These are phyloP conservation scores for Daphoenositta chrysoptera DNA, from an alignment of 2,113 vertebrate genomes.

Conservation along the genomic window DNA sequence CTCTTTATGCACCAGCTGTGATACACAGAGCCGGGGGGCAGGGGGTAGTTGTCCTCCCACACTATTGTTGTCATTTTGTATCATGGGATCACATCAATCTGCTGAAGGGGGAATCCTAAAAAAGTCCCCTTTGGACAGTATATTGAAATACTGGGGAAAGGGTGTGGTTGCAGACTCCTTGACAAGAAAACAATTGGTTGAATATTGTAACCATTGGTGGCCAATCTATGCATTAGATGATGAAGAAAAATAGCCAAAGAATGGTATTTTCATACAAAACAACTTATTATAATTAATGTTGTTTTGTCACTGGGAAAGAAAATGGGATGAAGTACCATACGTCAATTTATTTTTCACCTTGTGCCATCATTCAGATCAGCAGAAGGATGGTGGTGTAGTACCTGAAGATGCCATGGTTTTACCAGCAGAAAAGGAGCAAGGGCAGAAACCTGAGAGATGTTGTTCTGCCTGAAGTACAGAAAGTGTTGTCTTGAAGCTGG, in stretches of 20 bases:
- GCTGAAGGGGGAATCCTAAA: not conserved
- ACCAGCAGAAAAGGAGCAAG: not conserved
- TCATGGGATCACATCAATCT: no score
- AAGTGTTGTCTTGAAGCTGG: not conserved
- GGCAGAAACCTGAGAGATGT: not conserved
- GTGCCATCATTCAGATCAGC: not conserved
- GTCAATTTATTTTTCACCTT: not conserved
- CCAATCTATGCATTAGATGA: fast-evolving
- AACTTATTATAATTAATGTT: not conserved
- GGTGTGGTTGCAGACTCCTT: not conserved
- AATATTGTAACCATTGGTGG: not conserved
- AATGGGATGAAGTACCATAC: fast-evolving
- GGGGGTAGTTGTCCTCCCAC: no score
- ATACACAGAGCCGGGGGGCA: no score
- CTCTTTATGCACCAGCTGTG: no score
- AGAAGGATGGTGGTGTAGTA: not conserved
- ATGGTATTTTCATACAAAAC: not conserved
- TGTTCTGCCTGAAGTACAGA: not conserved
- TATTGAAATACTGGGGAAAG: not conserved
- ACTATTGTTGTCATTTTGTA: not conserved
- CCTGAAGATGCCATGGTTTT: not conserved
- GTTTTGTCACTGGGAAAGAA: not conserved
- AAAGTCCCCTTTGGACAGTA: not conserved
- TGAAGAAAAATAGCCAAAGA: not conserved
- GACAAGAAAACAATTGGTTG: not conserved